Conservation (phyloP, 2,113 vertebrate species). For the Thunnus maccoyii region DNA sequence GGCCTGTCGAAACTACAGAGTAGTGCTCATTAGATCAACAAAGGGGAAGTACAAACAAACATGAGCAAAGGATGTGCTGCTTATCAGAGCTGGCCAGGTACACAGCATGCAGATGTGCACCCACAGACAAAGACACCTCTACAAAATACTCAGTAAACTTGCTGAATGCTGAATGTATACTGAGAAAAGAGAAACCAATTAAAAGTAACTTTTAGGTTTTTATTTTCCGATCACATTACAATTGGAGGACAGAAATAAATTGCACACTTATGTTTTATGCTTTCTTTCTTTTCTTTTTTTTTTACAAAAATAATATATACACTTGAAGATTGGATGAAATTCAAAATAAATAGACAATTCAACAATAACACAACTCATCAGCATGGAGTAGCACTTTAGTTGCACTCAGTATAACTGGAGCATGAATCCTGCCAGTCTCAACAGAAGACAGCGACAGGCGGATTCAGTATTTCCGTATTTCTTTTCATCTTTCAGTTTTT, state of each 20-base stretch:
- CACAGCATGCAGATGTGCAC: constrained; percentile 24
- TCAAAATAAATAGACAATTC: constrained; percentile 84
- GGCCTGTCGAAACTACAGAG: constrained; percentile 64
- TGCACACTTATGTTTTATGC: constrained; percentile 63
- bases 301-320: constrained; percentile 85
- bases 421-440: constrained; percentile 16
- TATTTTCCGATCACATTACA: constrained; percentile 74
- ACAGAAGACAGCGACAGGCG: not conserved
- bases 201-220: constrained; percentile 49
- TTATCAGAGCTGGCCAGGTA: constrained; percentile 21
- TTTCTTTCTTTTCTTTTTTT: constrained; percentile 44
- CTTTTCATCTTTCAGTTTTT: constrained; percentile 5
- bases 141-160: not conserved
- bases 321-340: constrained; percentile 65
- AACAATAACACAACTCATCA: constrained; percentile 38
- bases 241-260: constrained; percentile 65
- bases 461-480: not conserved
- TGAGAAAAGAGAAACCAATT: not conserved
- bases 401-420: constrained; percentile 20
- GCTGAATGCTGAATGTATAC: not conserved
- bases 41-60: constrained; percentile 81
- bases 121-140: not conserved
- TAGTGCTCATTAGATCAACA: constrained; percentile 78
- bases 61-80: constrained; percentile 26
- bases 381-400: constrained; percentile 22